Percentiles rank a stretch among this genome's conserved stretches.
phyloP scores from a whole-genome alignment of 2,888 invertebrate species.

The Phortica magna region DNA sequence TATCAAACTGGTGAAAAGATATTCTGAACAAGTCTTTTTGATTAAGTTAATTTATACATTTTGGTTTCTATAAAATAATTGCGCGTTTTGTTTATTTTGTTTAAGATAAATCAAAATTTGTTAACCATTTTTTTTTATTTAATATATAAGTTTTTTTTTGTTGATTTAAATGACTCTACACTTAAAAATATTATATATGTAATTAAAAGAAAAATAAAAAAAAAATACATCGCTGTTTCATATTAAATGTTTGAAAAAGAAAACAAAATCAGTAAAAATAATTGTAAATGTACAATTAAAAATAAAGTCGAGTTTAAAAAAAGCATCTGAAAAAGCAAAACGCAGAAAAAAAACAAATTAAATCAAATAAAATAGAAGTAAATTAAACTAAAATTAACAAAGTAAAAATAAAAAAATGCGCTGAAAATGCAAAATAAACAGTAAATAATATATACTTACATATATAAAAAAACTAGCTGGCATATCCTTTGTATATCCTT shows the following conservation, averaged over 20 bases:
- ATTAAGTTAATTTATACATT: background rate
- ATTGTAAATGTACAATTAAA: conserved; percentile 6
- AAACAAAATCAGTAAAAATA: background rate
- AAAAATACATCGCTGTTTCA: background rate
- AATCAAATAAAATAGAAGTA: background rate
- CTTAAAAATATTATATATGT: background rate
- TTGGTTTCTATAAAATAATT: background rate
- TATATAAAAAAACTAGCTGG: background rate
- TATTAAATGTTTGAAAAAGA: background rate
- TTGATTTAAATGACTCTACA: background rate
- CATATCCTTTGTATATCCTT: conserved; percentile 1
- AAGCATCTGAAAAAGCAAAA: background rate
- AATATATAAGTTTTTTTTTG: background rate
- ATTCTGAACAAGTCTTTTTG: background rate
- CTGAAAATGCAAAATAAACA: conserved; percentile 16
- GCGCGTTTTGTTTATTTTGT: background rate
- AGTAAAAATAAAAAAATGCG: background rate
- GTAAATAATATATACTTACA: background rate
- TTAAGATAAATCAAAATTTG: background rate
- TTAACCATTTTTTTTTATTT: background rate
- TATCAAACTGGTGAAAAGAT: background rate
- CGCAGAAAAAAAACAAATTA: background rate
- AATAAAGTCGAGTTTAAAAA: background rate
- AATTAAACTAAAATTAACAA: background rate
- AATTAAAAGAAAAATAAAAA: background rate